Conservation (phyloP, 37 sponge, comb jelly and placozoan species). For the Agelas oroides region DNA sequence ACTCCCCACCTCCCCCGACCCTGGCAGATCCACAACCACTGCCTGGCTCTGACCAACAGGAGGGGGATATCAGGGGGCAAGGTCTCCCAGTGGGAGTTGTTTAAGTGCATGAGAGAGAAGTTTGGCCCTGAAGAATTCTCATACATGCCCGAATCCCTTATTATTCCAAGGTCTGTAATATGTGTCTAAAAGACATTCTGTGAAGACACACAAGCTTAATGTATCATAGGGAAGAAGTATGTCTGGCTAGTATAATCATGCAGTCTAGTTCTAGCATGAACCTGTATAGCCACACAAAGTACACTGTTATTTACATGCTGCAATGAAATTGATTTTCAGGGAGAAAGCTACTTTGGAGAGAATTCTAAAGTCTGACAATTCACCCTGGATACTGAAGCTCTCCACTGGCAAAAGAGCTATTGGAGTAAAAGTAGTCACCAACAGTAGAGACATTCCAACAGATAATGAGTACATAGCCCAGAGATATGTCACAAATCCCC, state of each 20-base stretch:
- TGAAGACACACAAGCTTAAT: no score
- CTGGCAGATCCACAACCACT: constrained; percentile 96
- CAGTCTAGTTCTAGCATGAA: not conserved
- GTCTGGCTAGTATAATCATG: not conserved
- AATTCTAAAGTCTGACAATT: constrained; percentile 12
- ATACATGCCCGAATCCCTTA: constrained; percentile 85
- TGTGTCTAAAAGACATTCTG: no score
- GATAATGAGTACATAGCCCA: constrained; percentile 68
- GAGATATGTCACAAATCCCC: constrained; percentile 76
- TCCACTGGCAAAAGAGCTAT: constrained; percentile 84
- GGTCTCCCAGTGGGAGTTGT: constrained; percentile 91
- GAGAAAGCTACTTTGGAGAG: constrained; percentile 32
- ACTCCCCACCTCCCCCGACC: constrained; percentile 57
- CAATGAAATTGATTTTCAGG: no score
- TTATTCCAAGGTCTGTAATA: constrained; percentile 69
- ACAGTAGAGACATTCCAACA: constrained; percentile 49
- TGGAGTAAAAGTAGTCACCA: constrained; percentile 67
- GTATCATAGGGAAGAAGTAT: not conserved
- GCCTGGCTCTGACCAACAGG: constrained; percentile 69
- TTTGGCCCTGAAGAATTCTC: constrained; percentile 67
- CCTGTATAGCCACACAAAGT: not conserved
- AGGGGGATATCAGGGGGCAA: constrained; percentile 88
- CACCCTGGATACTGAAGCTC: constrained; percentile 88
- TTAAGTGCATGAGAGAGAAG: constrained; percentile 78
- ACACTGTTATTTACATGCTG: not conserved